phyloP scores from a whole-genome alignment of 2,888 invertebrate species.

The Cremastinae sp. region DNA sequence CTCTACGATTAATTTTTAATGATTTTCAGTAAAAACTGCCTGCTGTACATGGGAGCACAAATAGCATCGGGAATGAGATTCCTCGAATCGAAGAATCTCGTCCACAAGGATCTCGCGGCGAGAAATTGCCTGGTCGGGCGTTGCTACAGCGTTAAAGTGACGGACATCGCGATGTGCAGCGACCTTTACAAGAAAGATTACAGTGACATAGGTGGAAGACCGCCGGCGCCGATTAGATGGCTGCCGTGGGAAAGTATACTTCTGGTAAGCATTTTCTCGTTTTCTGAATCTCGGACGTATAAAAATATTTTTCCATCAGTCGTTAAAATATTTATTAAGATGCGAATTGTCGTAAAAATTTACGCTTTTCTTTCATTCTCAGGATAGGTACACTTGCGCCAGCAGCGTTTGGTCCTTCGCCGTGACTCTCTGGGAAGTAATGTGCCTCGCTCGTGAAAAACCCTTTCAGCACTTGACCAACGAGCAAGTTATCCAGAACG shows the following conservation, averaged over 20 bases:
- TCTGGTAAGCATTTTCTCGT: constrained; percentile 80
- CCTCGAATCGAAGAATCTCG: constrained; percentile 88
- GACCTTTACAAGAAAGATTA: constrained; percentile 85
- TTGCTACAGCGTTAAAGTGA: constrained; percentile 84
- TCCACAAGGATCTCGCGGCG: constrained; percentile 90
- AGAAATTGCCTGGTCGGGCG: constrained; percentile 85
- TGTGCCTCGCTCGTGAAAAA: constrained; percentile 83
- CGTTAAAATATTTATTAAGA: neutral
- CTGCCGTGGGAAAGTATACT: constrained; percentile 86
- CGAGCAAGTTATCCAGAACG: constrained; percentile 85
- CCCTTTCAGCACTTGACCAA: constrained; percentile 84
- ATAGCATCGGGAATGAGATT: constrained; percentile 91
- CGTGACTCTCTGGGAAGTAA: constrained; percentile 85
- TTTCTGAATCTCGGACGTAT: neutral
- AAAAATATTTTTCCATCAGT: neutral
- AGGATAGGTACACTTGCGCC: constrained; percentile 85
- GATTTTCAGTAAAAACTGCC: constrained; percentile 84
- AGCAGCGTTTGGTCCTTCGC: constrained; percentile 86
- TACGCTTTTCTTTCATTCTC: constrained; percentile 64
- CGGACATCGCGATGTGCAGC: constrained; percentile 85
- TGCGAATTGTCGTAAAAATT: neutral
- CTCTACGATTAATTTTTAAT: neutral
- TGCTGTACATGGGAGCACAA: constrained; percentile 88
- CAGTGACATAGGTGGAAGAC: constrained; percentile 84
- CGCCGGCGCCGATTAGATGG: constrained; percentile 85